These are phyloP conservation scores for Caiman crocodilus DNA, from an alignment of 2,797 vertebrate species.

Conservation along the genomic window DNA sequence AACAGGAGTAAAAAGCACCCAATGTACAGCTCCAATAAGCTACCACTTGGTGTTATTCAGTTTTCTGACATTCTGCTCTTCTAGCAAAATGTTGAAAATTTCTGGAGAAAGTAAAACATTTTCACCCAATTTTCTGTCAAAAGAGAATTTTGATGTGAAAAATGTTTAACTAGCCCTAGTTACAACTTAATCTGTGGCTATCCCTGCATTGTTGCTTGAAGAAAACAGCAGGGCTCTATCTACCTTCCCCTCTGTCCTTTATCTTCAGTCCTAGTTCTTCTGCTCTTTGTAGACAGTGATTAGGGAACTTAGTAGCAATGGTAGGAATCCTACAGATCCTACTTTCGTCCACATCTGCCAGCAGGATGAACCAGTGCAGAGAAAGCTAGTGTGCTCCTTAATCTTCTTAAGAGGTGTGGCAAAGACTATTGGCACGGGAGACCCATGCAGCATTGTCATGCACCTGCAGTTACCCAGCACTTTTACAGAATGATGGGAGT, in stretches of 20 bases:
- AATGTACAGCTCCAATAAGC: rapidly evolving
- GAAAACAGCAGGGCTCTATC: rapidly evolving
- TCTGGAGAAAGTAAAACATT: background rate
- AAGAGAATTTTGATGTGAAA: background rate
- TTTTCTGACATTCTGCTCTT: background rate
- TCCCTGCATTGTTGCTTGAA: background rate
- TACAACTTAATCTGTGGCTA: background rate
- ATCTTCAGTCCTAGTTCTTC: background rate
- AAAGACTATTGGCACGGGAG: background rate
- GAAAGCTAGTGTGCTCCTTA: background rate
- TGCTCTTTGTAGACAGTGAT: background rate
- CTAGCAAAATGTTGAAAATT: background rate
- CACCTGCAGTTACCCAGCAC: background rate
- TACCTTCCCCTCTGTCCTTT: background rate
- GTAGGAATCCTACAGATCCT: background rate
- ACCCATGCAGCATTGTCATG: constrained; percentile 8
- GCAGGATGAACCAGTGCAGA: background rate
- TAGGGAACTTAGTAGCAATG: background rate
- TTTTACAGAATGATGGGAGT: background rate
- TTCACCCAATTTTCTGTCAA: background rate
- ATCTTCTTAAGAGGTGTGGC: background rate
- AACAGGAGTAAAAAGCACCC: background rate
- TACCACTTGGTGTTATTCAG: background rate
- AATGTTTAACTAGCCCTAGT: background rate
- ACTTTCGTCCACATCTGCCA: background rate